Evolutionary conservation across 2,113 vertebrate species (phyloP).

Genomic region (Caranx ignobilis): DNA sequence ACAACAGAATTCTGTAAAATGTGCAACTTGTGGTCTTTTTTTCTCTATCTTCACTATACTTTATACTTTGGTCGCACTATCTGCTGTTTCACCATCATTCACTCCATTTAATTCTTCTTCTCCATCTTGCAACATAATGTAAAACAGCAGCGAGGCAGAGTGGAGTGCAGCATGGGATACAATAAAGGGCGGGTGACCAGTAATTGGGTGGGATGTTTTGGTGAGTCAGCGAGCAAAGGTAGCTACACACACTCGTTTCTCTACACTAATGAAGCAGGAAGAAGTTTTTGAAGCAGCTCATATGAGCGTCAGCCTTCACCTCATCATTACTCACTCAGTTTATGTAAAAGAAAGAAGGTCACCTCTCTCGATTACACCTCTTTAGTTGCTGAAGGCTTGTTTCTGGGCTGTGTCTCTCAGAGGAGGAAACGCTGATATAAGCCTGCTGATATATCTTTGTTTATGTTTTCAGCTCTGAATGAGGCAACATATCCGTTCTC

Average conservation of each 20-base stretch:
- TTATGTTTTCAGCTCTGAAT: conserved; percentile 15
- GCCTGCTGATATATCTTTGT: conserved; percentile 25
- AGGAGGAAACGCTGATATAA: not conserved
- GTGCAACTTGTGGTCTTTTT: no score
- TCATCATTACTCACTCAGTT: conserved; percentile 8
- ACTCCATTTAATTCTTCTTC: no score
- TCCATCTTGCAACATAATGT: not conserved
- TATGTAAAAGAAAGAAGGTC: not conserved
- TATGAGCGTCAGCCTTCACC: not conserved
- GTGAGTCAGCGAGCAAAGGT: not conserved
- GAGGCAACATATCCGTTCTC: not conserved
- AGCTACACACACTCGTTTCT: not conserved
- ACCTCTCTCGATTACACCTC: not conserved
- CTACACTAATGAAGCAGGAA: not conserved
- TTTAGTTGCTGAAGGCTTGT: conserved; percentile 23
- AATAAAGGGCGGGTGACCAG: not conserved
- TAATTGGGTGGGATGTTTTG: not conserved
- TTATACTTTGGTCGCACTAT: not conserved
- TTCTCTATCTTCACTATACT: no score
- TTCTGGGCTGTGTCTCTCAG: conserved; percentile 26
- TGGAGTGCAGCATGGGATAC: not conserved
- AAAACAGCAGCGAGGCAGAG: not conserved
- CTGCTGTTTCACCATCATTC: not conserved
- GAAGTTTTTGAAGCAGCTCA: no score
- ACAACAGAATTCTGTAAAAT: no score